Conservation (phyloP, 2,888 invertebrate genomes). For the Drosophila anomelani region DNA sequence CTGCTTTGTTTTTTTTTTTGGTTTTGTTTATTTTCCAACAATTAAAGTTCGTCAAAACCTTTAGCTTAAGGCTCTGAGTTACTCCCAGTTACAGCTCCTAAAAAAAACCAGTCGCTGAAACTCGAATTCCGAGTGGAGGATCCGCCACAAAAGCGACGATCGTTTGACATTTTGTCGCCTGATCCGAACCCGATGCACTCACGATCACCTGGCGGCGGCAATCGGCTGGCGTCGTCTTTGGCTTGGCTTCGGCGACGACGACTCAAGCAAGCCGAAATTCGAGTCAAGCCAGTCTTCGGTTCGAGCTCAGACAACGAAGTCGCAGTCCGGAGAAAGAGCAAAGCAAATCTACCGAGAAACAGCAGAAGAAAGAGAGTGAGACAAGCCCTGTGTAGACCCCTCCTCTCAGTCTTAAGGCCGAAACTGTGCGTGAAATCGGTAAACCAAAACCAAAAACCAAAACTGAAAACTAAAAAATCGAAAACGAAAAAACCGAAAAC, state of each 20-base stretch:
- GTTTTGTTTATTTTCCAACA: neutral
- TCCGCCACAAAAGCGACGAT: constrained; percentile 37
- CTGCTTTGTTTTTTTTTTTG: no score
- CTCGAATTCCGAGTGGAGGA: constrained; percentile 30
- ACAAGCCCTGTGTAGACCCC: constrained; percentile 5
- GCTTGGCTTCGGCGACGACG: constrained; percentile 11
- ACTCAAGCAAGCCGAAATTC: constrained; percentile 36
- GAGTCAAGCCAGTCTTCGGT: constrained; percentile 64
- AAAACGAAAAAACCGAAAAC: constrained; percentile 36
- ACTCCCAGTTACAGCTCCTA: constrained; percentile 30
- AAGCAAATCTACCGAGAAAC: constrained; percentile 9
- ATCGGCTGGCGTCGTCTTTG: constrained; percentile 17
- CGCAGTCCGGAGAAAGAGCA: constrained; percentile 25
- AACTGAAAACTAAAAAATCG: constrained; percentile 36
- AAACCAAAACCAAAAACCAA: constrained; percentile 53
- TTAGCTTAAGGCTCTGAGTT: neutral
- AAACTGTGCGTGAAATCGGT: constrained; percentile 77
- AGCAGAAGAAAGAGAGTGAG: constrained; percentile 3
- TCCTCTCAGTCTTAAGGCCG: constrained; percentile 28
- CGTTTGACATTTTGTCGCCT: constrained; percentile 77
- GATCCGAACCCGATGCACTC: constrained; percentile 19
- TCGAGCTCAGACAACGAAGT: constrained; percentile 63
- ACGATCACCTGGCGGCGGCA: constrained; percentile 5
- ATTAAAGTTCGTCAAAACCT: neutral
- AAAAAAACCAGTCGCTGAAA: constrained; percentile 58